phyloP scores from a whole-genome alignment of 1,140 invertebrate species.

The Leptinotarsa defecta region DNA sequence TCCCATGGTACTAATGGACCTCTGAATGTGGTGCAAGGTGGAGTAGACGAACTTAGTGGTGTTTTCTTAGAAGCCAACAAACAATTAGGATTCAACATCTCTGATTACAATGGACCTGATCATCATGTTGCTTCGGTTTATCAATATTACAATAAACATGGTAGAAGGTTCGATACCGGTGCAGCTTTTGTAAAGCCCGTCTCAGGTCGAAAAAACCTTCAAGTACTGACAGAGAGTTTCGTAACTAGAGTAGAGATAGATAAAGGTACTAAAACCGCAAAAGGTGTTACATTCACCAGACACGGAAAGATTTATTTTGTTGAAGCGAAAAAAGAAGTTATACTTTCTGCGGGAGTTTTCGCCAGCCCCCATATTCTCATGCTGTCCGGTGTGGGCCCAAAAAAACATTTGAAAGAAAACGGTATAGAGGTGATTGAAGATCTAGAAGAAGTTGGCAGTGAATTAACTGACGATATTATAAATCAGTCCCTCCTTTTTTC shows the following conservation, averaged over 20 bases:
- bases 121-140: slow-evolving; percentile 54
- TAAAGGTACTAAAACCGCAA: slow-evolving; percentile 60
- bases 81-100: slow-evolving; percentile 60
- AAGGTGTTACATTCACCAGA: slow-evolving; percentile 63
- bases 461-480: background rate
- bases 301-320: slow-evolving; percentile 51
- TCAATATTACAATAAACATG: slow-evolving; percentile 59
- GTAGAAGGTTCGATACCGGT: slow-evolving; percentile 62
- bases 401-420: slow-evolving; percentile 56
- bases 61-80: slow-evolving; percentile 63
- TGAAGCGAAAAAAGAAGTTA: slow-evolving; percentile 62
- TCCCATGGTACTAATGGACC: slow-evolving; percentile 25
- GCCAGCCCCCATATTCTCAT: slow-evolving; percentile 61
- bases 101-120: slow-evolving; percentile 58
- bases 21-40: slow-evolving; percentile 22
- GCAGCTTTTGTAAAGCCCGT: slow-evolving; percentile 62
- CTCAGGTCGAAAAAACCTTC: slow-evolving; percentile 59
- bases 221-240: slow-evolving; percentile 57
- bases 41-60: slow-evolving; percentile 40
- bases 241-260: slow-evolving; percentile 63
- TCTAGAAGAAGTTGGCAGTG: slow-evolving; percentile 55
- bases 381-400: slow-evolving; percentile 65
- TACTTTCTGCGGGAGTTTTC: slow-evolving; percentile 60
- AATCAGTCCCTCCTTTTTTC: background rate
- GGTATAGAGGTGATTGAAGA: slow-evolving; percentile 57